A percentile compares a stretch with the other conserved stretches of the same genome.
phyloP scores from a whole-genome alignment of 2,888 invertebrate species.

The Orthosia cruda region DNA sequence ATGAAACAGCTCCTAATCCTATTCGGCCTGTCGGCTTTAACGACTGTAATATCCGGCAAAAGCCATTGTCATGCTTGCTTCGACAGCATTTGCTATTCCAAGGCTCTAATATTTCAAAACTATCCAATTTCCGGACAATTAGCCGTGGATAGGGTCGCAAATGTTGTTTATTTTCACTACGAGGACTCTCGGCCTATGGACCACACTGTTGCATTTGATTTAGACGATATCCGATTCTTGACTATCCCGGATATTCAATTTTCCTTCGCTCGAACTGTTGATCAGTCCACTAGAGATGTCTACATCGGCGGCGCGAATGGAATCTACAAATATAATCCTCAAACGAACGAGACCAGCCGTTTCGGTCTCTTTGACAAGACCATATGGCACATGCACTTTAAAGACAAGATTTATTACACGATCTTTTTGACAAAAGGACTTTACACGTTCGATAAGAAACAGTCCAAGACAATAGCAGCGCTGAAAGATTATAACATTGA shows the following conservation, averaged over 20 bases:
- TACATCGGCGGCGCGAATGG: conserved; percentile 82
- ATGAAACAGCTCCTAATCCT: conserved; percentile 68
- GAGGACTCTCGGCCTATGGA: conserved; percentile 73
- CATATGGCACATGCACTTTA: conserved; percentile 83
- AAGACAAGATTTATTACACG: conserved; percentile 79
- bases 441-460: conserved; percentile 74
- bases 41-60: conserved; percentile 52
- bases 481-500: conserved; percentile 80
- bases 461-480: conserved; percentile 70
- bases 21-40: conserved; percentile 47
- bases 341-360: conserved; percentile 69
- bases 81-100: conserved; percentile 80
- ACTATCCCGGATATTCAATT: conserved; percentile 77
- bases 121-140: conserved; percentile 81
- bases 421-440: conserved; percentile 78
- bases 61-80: conserved; percentile 82
- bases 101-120: conserved; percentile 75
- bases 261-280: conserved; percentile 82
- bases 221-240: conserved; percentile 76
- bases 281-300: conserved; percentile 77
- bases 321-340: conserved; percentile 77
- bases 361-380: conserved; percentile 79
- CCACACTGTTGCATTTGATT: conserved; percentile 79
- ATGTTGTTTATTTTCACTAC: conserved; percentile 83
- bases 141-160: conserved; percentile 80